Conservation (phyloP, 2,797 vertebrate genomes). For the Streptopelia turtur region DNA sequence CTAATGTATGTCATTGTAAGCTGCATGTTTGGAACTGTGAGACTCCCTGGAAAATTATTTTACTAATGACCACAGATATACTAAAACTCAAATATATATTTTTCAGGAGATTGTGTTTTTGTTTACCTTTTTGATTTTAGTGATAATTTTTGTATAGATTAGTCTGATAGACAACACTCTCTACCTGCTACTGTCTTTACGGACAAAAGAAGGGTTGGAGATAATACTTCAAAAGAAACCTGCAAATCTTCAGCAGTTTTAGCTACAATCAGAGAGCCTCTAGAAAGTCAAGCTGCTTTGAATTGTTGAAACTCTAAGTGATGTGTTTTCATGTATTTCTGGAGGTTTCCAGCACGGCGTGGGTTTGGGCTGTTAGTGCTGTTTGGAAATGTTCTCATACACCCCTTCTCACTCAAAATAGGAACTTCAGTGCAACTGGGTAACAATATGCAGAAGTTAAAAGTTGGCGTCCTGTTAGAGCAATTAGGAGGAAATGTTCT, state of each 20-base stretch:
- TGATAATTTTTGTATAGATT: neutral
- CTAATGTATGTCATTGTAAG: neutral
- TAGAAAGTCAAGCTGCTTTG: neutral
- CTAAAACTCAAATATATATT: neutral
- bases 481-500: conserved; percentile 40
- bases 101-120: neutral
- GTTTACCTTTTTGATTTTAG: neutral
- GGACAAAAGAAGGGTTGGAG: neutral
- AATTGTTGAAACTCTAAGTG: neutral
- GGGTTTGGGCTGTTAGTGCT: neutral
- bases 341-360: neutral
- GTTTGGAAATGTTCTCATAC: neutral
- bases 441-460: neutral
- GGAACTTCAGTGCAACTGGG: neutral
- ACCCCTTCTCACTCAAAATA: neutral
- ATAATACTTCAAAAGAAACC: neutral
- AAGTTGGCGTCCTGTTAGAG: neutral
- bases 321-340: neutral
- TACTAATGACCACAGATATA: neutral
- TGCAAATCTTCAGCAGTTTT: neutral
- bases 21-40: neutral
- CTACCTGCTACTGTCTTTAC: neutral
- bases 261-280: neutral
- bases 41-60: neutral
- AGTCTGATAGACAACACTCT: neutral